A percentile compares a stretch with the other conserved stretches of the same genome.
Evolutionary conservation across 2,113 vertebrate genomes (phyloP).

Genomic region (Pampusana beccarii): DNA sequence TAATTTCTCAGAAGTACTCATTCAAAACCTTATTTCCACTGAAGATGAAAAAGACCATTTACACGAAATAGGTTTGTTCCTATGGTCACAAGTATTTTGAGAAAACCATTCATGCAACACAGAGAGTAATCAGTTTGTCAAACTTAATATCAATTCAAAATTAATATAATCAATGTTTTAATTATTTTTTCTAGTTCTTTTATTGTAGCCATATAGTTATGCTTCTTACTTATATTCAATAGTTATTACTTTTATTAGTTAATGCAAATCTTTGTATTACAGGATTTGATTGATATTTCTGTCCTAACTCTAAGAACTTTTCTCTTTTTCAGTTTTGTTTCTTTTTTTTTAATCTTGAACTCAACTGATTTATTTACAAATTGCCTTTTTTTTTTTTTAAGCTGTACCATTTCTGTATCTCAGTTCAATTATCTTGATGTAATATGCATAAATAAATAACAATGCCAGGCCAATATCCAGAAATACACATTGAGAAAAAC

Average conservation of each 20-base stretch:
- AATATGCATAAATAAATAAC: background rate
- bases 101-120: background rate
- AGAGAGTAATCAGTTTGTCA: background rate
- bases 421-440: background rate
- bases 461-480: background rate
- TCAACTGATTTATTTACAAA: background rate
- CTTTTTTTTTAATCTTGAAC: fast-evolving
- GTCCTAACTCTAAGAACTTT: fast-evolving
- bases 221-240: background rate
- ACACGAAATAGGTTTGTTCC: background rate
- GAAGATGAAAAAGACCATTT: background rate
- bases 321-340: background rate
- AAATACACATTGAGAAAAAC: background rate
- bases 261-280: background rate
- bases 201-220: background rate
- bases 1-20: background rate
- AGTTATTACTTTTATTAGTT: background rate
- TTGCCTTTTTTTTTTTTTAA: background rate
- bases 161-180: background rate
- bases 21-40: background rate
- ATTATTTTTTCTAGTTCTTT: background rate
- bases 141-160: background rate
- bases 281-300: background rate
- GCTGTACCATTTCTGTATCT: background rate
- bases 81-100: background rate